A percentile compares a stretch with the other conserved stretches of the same genome.
phyloP scores from a whole-genome alignment of 1,140 invertebrate genomes.

The Scaptomyza pallida region DNA sequence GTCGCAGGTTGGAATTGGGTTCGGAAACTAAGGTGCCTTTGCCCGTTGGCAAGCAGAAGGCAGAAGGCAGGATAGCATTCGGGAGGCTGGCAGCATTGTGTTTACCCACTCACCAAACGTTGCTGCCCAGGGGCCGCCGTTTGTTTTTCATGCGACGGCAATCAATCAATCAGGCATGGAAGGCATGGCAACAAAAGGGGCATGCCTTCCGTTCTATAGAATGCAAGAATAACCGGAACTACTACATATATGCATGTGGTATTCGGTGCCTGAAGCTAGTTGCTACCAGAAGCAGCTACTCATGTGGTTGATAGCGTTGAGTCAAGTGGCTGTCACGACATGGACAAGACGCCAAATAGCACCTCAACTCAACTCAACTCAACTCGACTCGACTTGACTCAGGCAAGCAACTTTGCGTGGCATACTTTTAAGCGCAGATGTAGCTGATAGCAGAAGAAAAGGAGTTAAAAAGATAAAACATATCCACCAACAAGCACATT shows the following conservation, averaged over 20 bases:
- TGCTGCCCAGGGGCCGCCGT: not conserved
- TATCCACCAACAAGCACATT: not conserved
- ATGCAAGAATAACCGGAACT: not conserved
- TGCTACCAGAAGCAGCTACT: not conserved
- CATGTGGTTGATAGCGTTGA: not conserved
- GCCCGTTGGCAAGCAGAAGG: not conserved
- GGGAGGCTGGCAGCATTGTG: not conserved
- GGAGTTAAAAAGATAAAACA: not conserved
- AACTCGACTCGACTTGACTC: no score
- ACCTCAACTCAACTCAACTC: not conserved
- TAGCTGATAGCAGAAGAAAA: not conserved
- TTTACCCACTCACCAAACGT: not conserved
- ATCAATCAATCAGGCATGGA: not conserved
- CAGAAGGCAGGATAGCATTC: no score
- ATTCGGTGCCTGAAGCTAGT: not conserved
- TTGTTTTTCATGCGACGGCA: slow-evolving; percentile 1
- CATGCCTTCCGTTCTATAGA: not conserved
- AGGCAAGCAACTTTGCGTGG: not conserved
- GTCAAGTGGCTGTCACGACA: not conserved
- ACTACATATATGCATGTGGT: no score
- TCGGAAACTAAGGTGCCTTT: not conserved
- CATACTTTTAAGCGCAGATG: not conserved
- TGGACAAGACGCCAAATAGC: not conserved
- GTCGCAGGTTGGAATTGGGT: not conserved
- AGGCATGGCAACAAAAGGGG: not conserved